phyloP scores from a whole-genome alignment of 2,888 invertebrate genomes.

The Halictus quadricinctus region DNA sequence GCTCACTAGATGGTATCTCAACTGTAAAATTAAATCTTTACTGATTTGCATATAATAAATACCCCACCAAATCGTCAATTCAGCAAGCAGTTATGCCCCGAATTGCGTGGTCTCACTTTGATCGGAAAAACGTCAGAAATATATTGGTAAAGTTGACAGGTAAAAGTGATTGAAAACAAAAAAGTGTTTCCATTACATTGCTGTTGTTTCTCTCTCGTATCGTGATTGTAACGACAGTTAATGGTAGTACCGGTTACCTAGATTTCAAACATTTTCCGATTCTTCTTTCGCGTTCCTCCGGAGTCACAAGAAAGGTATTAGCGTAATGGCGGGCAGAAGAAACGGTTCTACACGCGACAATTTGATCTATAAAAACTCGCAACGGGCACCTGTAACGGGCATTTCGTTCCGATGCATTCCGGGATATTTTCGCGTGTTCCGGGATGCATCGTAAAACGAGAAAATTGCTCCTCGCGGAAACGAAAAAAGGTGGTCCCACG shows the following conservation, averaged over 20 bases:
- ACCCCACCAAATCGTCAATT: no score
- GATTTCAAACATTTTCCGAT: background rate
- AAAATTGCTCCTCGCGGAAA: constrained; percentile 41
- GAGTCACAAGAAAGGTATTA: background rate
- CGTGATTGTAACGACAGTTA: background rate
- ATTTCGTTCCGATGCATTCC: constrained; percentile 27
- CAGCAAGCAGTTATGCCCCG: no score
- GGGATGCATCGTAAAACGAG: constrained; percentile 33
- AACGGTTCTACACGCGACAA: constrained; percentile 13
- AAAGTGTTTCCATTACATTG: no score
- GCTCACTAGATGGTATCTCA: no score
- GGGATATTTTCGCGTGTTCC: constrained; percentile 35
- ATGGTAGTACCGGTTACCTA: background rate
- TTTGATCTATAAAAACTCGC: constrained; percentile 31
- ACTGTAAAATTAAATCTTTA: no score
- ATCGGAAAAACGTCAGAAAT: no score
- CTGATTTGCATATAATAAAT: no score
- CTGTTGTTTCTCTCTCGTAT: no score
- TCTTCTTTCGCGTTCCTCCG: background rate
- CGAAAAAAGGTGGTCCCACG: constrained; percentile 24
- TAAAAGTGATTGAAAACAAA: no score
- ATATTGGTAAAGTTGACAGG: no score
- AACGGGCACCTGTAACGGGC: constrained; percentile 18
- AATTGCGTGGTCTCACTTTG: no score
- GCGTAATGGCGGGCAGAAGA: background rate